A percentile compares a stretch with the other conserved stretches of the same genome.
Evolutionary conservation across 2,888 invertebrate species (phyloP).

Genomic region (Epinotia brunnichana): DNA sequence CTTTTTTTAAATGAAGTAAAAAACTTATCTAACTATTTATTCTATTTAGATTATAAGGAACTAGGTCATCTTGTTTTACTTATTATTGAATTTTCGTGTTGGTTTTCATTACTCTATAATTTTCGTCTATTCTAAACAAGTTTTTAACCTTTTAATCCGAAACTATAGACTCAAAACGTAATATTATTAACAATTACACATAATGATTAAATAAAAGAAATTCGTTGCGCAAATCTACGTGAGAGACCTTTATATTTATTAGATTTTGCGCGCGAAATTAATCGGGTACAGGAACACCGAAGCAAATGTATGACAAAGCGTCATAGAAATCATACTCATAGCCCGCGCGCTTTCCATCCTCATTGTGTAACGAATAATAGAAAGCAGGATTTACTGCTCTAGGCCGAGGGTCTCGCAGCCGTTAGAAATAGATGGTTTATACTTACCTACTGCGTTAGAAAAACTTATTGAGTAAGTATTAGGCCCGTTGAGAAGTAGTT

Average conservation of each 20-base stretch:
- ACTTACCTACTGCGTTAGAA: background rate
- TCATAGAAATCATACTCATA: slow-evolving; percentile 6
- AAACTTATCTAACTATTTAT: background rate
- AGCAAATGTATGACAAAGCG: slow-evolving; percentile 14
- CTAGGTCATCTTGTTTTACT: background rate
- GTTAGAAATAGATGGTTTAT: slow-evolving; percentile 18
- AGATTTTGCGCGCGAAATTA: slow-evolving; percentile 29
- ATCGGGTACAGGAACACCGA: slow-evolving; percentile 10
- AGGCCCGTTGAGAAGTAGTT: background rate
- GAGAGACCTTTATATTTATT: slow-evolving; percentile 12
- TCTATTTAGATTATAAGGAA: background rate
- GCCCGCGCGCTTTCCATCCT: slow-evolving; percentile 28
- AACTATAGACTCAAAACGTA: background rate
- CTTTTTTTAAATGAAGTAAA: no score
- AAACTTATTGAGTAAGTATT: background rate
- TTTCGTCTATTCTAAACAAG: background rate
- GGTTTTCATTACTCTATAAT: background rate
- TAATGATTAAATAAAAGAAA: background rate
- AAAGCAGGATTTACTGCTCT: slow-evolving; percentile 27
- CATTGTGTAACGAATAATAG: slow-evolving; percentile 35
- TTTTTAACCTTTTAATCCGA: background rate
- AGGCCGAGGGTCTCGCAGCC: slow-evolving; percentile 17
- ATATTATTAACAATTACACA: background rate
- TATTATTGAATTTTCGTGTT: background rate
- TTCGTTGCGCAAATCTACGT: slow-evolving; percentile 37